Evolutionary conservation across 1,140 invertebrate species (phyloP).

Genomic region (Coboldia fuscipes): DNA sequence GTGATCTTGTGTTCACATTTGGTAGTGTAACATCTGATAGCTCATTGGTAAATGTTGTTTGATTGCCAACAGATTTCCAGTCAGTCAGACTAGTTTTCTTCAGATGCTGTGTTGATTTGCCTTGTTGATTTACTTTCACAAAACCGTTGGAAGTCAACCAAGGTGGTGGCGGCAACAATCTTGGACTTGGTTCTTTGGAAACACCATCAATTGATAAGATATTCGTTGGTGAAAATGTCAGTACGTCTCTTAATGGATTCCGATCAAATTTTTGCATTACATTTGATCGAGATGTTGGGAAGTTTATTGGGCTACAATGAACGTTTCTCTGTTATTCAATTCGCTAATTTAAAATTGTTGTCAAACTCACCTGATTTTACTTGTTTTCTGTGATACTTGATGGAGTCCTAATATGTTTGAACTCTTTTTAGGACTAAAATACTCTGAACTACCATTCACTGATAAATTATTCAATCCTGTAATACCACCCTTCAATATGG

Average conservation of each 20-base stretch:
- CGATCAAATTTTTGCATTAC: not conserved
- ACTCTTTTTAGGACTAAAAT: conserved; percentile 4
- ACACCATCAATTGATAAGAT: not conserved
- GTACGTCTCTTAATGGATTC: not conserved
- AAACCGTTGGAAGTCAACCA: not conserved
- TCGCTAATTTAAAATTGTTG: not conserved
- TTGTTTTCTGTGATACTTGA: conserved; percentile 1
- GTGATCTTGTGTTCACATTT: too few species aligned
- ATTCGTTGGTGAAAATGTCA: not conserved
- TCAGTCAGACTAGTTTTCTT: conserved; percentile 1
- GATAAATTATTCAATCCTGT: conserved; percentile 2
- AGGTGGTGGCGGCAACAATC: conserved; percentile 1
- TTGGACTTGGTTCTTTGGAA: conserved; percentile 2
- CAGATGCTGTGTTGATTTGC: not conserved
- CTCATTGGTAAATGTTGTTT: too few species aligned
- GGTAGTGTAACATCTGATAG: too few species aligned
- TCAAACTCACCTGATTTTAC: not conserved
- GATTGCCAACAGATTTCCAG: conserved; percentile 3
- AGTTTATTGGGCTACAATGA: not conserved
- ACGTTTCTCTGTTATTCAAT: not conserved
- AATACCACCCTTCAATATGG: too few species aligned
- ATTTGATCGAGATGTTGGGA: not conserved
- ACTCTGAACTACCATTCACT: not conserved
- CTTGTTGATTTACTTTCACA: not conserved
- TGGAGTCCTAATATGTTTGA: conserved; percentile 1